Conservation (phyloP, 2,113 vertebrate species). For the Toxotes jaculatrix region DNA sequence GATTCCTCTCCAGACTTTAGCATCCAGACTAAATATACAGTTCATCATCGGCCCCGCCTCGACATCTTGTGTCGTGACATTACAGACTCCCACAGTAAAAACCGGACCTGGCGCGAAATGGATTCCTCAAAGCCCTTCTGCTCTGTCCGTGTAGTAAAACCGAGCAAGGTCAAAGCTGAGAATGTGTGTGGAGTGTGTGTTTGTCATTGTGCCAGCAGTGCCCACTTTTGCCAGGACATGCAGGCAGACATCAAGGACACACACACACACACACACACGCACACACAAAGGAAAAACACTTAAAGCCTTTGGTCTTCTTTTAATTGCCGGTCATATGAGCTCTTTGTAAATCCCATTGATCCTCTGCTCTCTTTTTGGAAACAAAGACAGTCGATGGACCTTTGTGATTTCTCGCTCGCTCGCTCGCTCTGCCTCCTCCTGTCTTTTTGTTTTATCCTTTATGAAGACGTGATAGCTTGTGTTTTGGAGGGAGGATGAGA, state of each 20-base stretch:
- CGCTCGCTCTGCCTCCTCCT: not conserved
- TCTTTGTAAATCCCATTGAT: conserved; percentile 58
- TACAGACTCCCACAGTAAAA: not conserved
- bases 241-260: conserved; percentile 59
- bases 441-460: not conserved
- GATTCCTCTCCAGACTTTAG: not conserved
- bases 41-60: not conserved
- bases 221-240: conserved; percentile 24
- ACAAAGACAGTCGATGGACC: conserved; percentile 25
- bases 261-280: not conserved
- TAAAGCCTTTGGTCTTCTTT: conserved; percentile 45
- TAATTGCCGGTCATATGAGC: conserved; percentile 57
- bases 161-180: conserved; percentile 45
- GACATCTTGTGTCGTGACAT: not conserved
- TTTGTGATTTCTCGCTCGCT: not conserved
- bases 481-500: not conserved
- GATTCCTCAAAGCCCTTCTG: conserved; percentile 37
- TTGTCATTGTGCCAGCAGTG: conserved; percentile 11
- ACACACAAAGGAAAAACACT: conserved; percentile 22
- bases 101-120: not conserved
- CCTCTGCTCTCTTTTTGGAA: conserved; percentile 44
- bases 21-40: conserved; percentile 43
- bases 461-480: not conserved
- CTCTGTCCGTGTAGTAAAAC: conserved; percentile 48
- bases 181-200: conserved; percentile 41